Conservation (phyloP, 1,140 invertebrate species). For the Temnothorax longispinosus region DNA sequence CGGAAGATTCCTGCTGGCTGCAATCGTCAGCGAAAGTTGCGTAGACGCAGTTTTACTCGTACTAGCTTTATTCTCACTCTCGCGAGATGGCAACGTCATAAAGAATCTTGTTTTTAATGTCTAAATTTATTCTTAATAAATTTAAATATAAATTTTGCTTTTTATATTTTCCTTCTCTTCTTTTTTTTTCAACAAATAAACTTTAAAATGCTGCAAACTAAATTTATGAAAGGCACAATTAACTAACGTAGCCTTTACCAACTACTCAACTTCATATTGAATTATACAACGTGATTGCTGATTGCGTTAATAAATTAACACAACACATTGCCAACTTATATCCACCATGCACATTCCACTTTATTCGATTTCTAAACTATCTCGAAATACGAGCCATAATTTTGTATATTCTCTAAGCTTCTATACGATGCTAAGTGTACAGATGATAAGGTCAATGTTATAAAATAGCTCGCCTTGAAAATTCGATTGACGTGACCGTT, state of each 20-base stretch:
- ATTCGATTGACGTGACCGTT: background rate
- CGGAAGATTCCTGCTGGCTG: conserved; percentile 51
- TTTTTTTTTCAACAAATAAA: conserved; percentile 11
- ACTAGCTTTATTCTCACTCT: conserved; percentile 1
- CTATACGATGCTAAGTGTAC: background rate
- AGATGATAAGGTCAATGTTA: background rate
- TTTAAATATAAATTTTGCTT: conserved; percentile 31
- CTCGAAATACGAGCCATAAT: background rate
- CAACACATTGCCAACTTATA: background rate
- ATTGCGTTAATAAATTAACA: background rate
- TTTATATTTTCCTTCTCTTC: background rate
- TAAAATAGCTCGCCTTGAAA: background rate
- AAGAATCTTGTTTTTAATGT: background rate
- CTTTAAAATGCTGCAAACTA: conserved; percentile 53
- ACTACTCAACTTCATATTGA: conserved; percentile 16
- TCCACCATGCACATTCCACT: no score
- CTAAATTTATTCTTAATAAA: conserved; percentile 38
- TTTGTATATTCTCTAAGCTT: background rate
- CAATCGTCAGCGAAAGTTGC: background rate
- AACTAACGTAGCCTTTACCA: background rate
- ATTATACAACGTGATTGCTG: conserved; percentile 20
- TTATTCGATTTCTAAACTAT: background rate
- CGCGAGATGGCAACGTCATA: conserved; percentile 61
- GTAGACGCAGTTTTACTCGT: background rate
- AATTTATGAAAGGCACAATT: conserved; percentile 56